Evolutionary conservation across 2,113 vertebrate genomes (phyloP).

Genomic region (Oriolus oriolus): DNA sequence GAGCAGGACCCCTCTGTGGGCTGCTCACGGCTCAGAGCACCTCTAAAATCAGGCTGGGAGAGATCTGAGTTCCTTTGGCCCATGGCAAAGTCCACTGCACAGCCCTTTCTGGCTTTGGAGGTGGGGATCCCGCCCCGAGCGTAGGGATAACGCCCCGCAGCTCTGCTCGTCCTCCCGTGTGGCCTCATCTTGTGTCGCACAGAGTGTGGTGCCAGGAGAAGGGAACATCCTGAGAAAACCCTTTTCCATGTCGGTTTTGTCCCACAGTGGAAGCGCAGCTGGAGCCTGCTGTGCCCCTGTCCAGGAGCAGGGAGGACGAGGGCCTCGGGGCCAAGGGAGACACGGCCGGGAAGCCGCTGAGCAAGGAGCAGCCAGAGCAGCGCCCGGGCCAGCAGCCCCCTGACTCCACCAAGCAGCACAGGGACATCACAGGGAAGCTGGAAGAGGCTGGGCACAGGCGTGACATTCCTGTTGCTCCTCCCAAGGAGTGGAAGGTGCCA

Average conservation of each 20-base stretch:
- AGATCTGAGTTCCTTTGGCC: not conserved
- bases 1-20: not conserved
- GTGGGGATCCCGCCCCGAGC: not conserved
- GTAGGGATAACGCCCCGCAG: rapidly evolving
- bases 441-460: not conserved
- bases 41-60: not conserved
- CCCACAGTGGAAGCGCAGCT: conserved; percentile 5
- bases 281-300: not conserved
- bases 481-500: not conserved
- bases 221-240: not conserved
- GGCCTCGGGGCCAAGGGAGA: not conserved
- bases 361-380: not conserved
- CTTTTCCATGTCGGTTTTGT: not conserved
- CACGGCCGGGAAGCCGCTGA: not conserved
- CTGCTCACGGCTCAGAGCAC: not conserved
- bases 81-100: rapidly evolving
- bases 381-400: not conserved
- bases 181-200: not conserved
- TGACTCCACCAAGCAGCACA: not conserved
- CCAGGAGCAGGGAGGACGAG: conserved; percentile 49
- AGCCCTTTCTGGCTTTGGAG: not conserved
- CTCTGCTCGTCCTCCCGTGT: rapidly evolving
- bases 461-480: not conserved
- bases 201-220: not conserved
- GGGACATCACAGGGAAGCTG: not conserved